Base-by-base conservation (phyloP, 2,888 invertebrate genomes). In the Pocota personata region DNA sequence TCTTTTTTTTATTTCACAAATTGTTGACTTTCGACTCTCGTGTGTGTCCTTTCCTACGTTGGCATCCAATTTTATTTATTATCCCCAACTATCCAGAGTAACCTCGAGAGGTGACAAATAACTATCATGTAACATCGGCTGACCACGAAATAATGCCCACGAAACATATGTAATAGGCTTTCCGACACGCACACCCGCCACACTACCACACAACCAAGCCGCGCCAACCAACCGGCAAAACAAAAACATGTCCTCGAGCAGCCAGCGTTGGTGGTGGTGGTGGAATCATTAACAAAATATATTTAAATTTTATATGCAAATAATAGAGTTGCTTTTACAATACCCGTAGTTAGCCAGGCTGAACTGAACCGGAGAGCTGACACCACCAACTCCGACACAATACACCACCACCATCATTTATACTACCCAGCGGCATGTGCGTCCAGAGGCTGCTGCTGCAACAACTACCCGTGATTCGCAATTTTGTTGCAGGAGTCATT, bases 91-190 rank as follows among this genome's bases (percentile, higher is more conserved):
- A 67, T 76, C 72, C 21, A 55, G 30, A 32, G 72, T 14, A 80
- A 80, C 79, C 69, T 69, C 73, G 40, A 48, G 66, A 82, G 77
- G 82, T 86, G 86, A 82, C 86, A 86, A 82, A 86, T 77, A 86
- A 82, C 82, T 86, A 86, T 76, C 76, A 82, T 64, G 80, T 60
- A 35, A 27, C 80, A 60, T 82, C 52, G 76, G 66, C 86, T 86
- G 76, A 86, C 86, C 86, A 76, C 86, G 66, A 86, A 86, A 72
- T 77, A 86, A 86, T 82, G 67, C 82, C 86, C 86, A 82, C 86
- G 82, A 86, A 86, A 86, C 86, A 86, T 62, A 67, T 86, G 86
- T 86, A 82, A 77, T 80, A 58, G 84, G 73, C 75, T 75, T 52
- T 58, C 69, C 69, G 71, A 76, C 75, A 84, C 7, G 67, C 60